Base-by-base conservation (phyloP, 92 coral and sea anemone genomes). In the Actinostola sp. region DNA sequence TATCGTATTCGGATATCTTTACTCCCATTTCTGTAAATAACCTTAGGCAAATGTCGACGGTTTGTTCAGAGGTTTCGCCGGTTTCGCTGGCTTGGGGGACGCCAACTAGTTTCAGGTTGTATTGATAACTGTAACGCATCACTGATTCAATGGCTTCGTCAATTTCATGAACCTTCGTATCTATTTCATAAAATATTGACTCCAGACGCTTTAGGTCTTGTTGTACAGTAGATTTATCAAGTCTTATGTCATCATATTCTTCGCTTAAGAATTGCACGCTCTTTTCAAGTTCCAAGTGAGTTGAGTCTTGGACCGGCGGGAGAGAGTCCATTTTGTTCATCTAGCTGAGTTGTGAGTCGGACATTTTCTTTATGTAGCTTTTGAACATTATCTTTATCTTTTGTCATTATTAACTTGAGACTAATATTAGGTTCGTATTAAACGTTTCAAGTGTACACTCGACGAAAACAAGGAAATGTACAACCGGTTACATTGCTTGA, bases 331-430 rank as follows among this genome's bases (percentile, higher is more conserved):
- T 72, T 31, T 72, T 58, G 30, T 54, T 72, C 17, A 50, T 36
- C 68, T 15, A 72, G 16, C 41, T 42, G 78, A 29, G 29, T 56
- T 54, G 56, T 72, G 54, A 41, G 21, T 26, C 34, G 67, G 34
- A 56, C 68, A 46, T 59, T 72, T 57, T 72, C 67, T 58, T 72
- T 26, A 20, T 43, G 24, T 17, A 59, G 34, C 57, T 72, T 72
- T 19, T 36, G 42, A 36, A 36, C 83, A 57, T 67, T n/a, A n/a
- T n/a, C n/a, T n/a, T n/a, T n/a, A n/a, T n/a, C n/a, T n/a, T n/a
- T n/a, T n/a, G n/a, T n/a, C n/a, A n/a, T n/a, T n/a, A n/a, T n/a
- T n/a, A n/a, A n/a, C n/a, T n/a, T n/a, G n/a, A n/a, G n/a, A n/a
- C n/a, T n/a, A n/a, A n/a, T n/a, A n/a, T n/a, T n/a, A n/a, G n/a